These are phyloP conservation scores for Polymixis lichenea DNA, from an alignment of 2,888 invertebrate genomes.

Conservation along the genomic window DNA sequence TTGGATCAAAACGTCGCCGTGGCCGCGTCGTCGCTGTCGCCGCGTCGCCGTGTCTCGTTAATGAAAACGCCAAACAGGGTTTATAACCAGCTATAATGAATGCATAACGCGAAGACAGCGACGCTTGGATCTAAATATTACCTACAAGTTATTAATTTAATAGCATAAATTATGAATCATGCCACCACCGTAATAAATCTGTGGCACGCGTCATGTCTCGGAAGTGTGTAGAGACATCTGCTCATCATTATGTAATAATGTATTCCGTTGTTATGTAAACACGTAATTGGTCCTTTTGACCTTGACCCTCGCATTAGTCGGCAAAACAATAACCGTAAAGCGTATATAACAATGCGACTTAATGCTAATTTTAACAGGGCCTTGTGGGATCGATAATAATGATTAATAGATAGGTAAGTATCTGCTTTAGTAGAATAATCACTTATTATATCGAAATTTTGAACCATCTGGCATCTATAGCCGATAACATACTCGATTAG, in stretches of 20 bases:
- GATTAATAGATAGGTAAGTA: background rate
- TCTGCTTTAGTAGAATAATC: background rate
- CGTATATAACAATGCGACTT: background rate
- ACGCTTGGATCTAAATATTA: background rate
- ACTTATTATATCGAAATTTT: background rate
- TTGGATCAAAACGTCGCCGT: too few relatives aligned
- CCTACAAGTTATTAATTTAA: background rate
- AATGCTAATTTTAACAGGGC: background rate
- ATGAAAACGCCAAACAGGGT: background rate
- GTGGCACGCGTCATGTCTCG: background rate
- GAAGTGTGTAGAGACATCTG: background rate
- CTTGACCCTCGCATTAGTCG: slow-evolving; percentile 11
- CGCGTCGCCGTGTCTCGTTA: too few relatives aligned
- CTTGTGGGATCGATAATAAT: background rate
- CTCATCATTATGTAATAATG: background rate
- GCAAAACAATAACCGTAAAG: background rate
- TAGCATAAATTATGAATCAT: background rate
- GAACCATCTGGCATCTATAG: background rate
- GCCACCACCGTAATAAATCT: background rate
- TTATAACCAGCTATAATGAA: background rate
- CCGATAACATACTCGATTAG: background rate
- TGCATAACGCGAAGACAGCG: background rate
- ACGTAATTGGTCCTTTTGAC: background rate
- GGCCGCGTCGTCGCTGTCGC: too few relatives aligned
- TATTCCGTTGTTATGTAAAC: background rate